A percentile compares a stretch with the other conserved stretches of the same genome.
phyloP scores from a whole-genome alignment of 2,888 invertebrate genomes.

The Chouioia cunea region DNA sequence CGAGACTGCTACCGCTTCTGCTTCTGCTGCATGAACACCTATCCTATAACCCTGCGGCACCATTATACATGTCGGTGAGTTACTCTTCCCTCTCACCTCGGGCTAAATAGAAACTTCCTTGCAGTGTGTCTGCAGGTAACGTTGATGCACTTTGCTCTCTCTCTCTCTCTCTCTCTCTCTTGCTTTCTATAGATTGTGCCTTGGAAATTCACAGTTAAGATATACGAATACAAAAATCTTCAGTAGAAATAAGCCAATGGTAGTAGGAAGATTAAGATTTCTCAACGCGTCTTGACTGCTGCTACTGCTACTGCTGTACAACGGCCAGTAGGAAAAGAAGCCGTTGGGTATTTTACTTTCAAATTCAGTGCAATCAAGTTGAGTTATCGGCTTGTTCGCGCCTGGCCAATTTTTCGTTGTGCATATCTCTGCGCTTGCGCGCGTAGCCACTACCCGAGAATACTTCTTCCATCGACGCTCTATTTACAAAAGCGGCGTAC shows the following conservation, averaged over 20 bases:
- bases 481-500: slow-evolving; percentile 3
- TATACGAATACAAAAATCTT: too few relatives aligned
- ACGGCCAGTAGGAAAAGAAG: too few relatives aligned
- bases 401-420: slow-evolving; percentile 1
- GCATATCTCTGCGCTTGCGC: background rate
- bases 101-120: slow-evolving; percentile 18
- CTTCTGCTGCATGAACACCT: background rate
- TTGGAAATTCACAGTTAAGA: background rate
- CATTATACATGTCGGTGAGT: slow-evolving; percentile 23
- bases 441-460: background rate
- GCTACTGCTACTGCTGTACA: too few relatives aligned
- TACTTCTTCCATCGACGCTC: slow-evolving; percentile 12
- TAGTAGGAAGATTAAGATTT: background rate
- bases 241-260: background rate
- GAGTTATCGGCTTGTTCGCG: too few relatives aligned
- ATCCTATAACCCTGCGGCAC: background rate
- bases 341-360: slow-evolving; percentile 2
- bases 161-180: slow-evolving; percentile 2
- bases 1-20: too few relatives aligned
- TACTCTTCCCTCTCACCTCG: background rate
- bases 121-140: background rate
- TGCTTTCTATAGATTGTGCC: background rate
- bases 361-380: slow-evolving; percentile 10
- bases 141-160: background rate
- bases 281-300: background rate